A percentile compares a stretch with the other conserved stretches of the same genome.
These are phyloP conservation scores for Sitta europaea DNA, from an alignment of 2,113 vertebrate genomes.

Conservation along the genomic window DNA sequence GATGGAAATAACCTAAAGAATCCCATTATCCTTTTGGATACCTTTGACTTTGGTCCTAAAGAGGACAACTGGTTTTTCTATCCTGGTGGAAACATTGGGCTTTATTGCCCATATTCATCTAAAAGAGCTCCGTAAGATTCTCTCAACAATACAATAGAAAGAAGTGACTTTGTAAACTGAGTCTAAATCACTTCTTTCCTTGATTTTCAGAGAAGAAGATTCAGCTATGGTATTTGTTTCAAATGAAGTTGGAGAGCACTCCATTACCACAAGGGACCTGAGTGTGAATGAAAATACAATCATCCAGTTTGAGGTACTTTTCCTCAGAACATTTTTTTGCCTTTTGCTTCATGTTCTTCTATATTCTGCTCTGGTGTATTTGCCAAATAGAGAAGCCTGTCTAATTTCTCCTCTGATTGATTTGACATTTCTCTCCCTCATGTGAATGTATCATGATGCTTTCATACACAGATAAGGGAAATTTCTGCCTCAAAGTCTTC, in stretches of 20 bases:
- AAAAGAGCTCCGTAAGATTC: constrained; percentile 87
- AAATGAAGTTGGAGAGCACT: constrained; percentile 93
- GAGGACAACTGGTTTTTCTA: constrained; percentile 96
- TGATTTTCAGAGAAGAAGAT: constrained; percentile 85
- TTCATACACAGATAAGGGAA: not conserved
- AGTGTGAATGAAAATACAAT: constrained; percentile 95
- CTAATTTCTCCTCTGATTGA: not conserved
- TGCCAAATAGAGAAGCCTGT: not conserved
- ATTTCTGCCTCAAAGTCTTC: not conserved
- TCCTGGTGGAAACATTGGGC: constrained; percentile 93
- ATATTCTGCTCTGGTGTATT: not conserved
- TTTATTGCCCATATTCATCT: constrained; percentile 93
- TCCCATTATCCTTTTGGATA: constrained; percentile 85
- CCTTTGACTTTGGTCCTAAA: constrained; percentile 90
- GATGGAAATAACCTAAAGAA: constrained; percentile 90
- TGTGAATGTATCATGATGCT: not conserved
- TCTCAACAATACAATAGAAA: not conserved
- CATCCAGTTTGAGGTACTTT: constrained; percentile 93
- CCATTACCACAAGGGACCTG: constrained; percentile 92
- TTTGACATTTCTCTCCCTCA: not conserved
- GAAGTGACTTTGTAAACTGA: not conserved
- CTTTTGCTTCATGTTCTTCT: not conserved
- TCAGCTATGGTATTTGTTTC: constrained; percentile 98
- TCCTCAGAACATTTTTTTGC: not conserved
- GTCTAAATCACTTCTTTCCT: not conserved